Percentiles rank a stretch among this genome's conserved stretches.
phyloP scores from a whole-genome alignment of 2,797 vertebrate genomes.

The Danio albolineatus region DNA sequence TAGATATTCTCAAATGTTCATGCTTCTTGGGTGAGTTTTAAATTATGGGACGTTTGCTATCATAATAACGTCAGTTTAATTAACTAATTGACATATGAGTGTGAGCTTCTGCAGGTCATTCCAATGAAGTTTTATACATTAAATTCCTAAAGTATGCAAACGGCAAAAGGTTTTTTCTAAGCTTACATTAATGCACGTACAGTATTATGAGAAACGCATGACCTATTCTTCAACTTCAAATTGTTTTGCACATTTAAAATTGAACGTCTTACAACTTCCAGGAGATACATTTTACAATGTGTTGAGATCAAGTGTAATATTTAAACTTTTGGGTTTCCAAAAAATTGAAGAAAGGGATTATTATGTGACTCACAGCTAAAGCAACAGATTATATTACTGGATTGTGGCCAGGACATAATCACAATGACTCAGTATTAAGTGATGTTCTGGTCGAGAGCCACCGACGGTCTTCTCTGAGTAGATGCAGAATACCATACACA shows the following conservation, averaged over 20 bases:
- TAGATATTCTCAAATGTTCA: neutral
- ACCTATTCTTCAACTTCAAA: conserved; percentile 21
- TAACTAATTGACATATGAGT: conserved; percentile 9
- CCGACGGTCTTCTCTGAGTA: conserved; percentile 19
- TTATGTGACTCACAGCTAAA: conserved; percentile 31
- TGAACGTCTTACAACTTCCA: conserved; percentile 20
- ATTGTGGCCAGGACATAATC: conserved; percentile 45
- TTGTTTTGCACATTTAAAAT: conserved; percentile 22
- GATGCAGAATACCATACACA: conserved; percentile 36
- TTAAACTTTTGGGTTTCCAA: conserved; percentile 49
- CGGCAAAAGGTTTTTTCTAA: neutral
- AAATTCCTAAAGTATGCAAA: conserved; percentile 1
- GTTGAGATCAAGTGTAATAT: conserved; percentile 44
- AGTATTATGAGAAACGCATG: conserved; percentile 49
- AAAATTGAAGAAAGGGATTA: conserved; percentile 37
- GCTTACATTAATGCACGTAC: neutral
- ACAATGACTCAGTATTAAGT: conserved; percentile 50
- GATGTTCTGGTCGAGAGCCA: conserved; percentile 43
- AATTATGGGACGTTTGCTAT: conserved; percentile 23
- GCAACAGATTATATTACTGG: conserved; percentile 53
- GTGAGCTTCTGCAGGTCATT: neutral
- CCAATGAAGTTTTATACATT: neutral
- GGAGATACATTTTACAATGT: conserved; percentile 42
- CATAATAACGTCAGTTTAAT: conserved; percentile 20
- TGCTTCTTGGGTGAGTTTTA: neutral